Conservation (phyloP, 2,797 vertebrate species). For the Gallinago solitaria region DNA sequence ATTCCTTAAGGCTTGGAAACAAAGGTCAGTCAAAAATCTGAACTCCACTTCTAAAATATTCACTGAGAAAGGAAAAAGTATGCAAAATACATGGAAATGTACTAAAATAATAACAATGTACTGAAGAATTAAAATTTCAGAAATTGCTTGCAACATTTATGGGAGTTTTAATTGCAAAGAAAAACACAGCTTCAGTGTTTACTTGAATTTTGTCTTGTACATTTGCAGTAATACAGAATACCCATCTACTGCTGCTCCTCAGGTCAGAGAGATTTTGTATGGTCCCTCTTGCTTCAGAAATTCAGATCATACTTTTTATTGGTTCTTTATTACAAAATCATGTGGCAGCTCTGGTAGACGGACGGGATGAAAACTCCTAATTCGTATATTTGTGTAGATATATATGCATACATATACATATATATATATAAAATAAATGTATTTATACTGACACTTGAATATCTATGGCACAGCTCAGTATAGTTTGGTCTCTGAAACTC, state of each 20-base stretch:
- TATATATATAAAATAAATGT: not conserved
- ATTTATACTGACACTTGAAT: not conserved
- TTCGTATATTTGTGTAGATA: not conserved
- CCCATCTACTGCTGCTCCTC: not conserved
- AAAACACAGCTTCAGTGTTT: not conserved
- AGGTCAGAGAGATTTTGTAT: not conserved
- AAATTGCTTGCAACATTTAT: not conserved
- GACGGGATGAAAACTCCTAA: not conserved
- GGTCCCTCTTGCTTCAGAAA: not conserved
- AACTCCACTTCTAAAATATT: not conserved
- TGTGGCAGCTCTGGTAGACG: not conserved
- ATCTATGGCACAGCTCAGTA: not conserved
- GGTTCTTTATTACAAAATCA: not conserved
- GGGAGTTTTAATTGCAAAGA: not conserved
- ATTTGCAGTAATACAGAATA: not conserved
- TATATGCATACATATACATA: not conserved
- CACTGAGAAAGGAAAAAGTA: not conserved
- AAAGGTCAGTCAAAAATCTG: not conserved
- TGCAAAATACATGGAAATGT: not conserved
- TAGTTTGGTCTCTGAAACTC: not conserved
- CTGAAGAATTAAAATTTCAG: not conserved
- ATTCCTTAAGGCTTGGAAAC: not conserved
- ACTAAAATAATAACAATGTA: not conserved
- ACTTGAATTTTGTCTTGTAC: not conserved
- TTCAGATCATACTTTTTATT: not conserved